These are phyloP conservation scores for Nyctibius bracteatus DNA, from an alignment of 2,113 vertebrate genomes.

Conservation along the genomic window DNA sequence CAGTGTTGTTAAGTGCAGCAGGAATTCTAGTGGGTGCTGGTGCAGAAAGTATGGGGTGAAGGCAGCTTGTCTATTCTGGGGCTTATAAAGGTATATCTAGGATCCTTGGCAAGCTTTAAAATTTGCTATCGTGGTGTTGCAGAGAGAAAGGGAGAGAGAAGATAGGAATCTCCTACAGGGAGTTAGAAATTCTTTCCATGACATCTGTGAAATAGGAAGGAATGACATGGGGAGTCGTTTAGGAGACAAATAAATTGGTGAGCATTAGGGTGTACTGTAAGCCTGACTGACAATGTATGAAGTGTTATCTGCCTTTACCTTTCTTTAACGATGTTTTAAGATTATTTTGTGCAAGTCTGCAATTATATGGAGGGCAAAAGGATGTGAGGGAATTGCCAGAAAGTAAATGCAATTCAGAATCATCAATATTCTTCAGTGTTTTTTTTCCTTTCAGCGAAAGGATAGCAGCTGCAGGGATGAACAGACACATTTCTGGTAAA, in stretches of 20 bases:
- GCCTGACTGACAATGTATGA: neutral
- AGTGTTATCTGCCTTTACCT: neutral
- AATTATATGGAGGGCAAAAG: neutral
- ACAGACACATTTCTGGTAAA: neutral
- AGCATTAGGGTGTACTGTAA: neutral
- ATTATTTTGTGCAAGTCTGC: neutral
- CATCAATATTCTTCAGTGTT: neutral
- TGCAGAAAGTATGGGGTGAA: neutral
- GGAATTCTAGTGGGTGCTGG: neutral
- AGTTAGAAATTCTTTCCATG: neutral
- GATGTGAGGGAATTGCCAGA: neutral
- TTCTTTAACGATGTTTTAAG: neutral
- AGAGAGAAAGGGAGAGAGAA: neutral
- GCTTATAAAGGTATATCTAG: neutral
- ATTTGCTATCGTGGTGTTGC: accelerated
- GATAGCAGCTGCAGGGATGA: neutral
- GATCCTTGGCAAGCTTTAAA: neutral
- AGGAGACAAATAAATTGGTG: neutral
- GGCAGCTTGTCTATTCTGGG: accelerated
- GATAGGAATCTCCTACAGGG: neutral
- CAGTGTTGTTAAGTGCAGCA: neutral
- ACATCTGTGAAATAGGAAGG: neutral
- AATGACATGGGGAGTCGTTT: neutral
- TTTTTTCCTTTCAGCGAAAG: neutral
- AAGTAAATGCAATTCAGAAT: neutral